These are phyloP conservation scores for Zaprionus inermis DNA, from an alignment of 1,140 invertebrate genomes.

Conservation along the genomic window DNA sequence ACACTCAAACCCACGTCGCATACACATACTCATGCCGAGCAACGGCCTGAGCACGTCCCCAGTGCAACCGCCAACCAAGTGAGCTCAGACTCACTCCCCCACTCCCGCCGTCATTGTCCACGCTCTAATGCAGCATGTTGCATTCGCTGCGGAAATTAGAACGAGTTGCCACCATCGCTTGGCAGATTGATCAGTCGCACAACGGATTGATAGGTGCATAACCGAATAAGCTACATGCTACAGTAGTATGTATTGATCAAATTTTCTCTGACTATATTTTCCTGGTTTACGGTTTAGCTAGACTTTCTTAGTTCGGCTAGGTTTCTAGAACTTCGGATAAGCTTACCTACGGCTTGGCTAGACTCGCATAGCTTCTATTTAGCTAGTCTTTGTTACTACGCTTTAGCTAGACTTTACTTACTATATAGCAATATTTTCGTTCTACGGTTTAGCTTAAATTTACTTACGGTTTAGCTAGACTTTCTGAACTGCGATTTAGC, in stretches of 20 bases:
- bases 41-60: constrained; percentile 5
- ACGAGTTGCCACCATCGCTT: constrained; percentile 3
- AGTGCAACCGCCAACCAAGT: constrained; percentile 3
- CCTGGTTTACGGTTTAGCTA: neutral
- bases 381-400: no score
- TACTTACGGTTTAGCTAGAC: neutral
- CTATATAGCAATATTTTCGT: no score
- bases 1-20: neutral
- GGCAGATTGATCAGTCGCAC: constrained; percentile 1
- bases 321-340: no score
- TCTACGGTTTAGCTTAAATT: no score
- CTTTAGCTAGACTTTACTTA: neutral
- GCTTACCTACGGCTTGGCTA: no score
- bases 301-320: neutral
- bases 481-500: no score
- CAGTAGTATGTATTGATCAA: neutral
- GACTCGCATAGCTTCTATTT: no score
- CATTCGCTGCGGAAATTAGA: constrained; percentile 4
- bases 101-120: neutral
- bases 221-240: neutral
- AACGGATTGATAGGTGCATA: neutral
- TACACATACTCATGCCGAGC: no score
- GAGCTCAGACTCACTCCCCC: neutral
- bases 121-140: neutral
- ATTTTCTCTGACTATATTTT: neutral